Conservation (phyloP, 2,797 vertebrate genomes). For the Cossypha polioptera region DNA sequence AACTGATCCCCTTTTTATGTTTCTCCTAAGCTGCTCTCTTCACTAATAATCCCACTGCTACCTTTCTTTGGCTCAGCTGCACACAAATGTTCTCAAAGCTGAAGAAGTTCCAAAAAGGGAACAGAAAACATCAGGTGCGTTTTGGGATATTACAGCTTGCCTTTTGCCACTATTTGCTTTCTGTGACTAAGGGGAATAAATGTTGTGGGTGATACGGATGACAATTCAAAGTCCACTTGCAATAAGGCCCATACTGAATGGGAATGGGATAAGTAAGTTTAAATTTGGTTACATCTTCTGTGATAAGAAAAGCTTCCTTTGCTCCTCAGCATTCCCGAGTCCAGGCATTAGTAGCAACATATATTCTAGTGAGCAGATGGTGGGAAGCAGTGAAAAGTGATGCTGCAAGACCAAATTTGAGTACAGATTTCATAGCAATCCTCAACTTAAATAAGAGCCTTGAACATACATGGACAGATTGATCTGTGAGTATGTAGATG, state of each 20-base stretch:
- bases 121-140: slow-evolving; percentile 51
- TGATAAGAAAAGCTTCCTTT: slow-evolving; percentile 15
- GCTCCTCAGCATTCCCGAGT: not conserved
- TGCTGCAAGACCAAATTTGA: not conserved
- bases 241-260: not conserved
- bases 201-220: not conserved
- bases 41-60: slow-evolving; percentile 63
- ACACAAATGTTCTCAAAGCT: slow-evolving; percentile 59
- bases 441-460: not conserved
- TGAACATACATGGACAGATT: not conserved
- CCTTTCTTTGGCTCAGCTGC: slow-evolving; percentile 68
- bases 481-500: not conserved
- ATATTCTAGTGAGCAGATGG: slow-evolving; percentile 44
- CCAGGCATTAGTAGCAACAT: not conserved
- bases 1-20: slow-evolving; percentile 62
- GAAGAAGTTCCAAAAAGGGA: slow-evolving; percentile 57
- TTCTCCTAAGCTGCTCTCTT: slow-evolving; percentile 56
- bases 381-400: slow-evolving; percentile 20
- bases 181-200: slow-evolving; percentile 60
- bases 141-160: slow-evolving; percentile 58
- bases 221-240: not conserved
- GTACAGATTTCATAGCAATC: not conserved
- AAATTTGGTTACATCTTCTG: slow-evolving; percentile 42
- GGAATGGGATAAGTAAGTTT: slow-evolving; percentile 32
- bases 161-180: slow-evolving; percentile 68